Evolutionary conservation across 2,888 invertebrate genomes (phyloP).

Genomic region (Coelopa pilipes): DNA sequence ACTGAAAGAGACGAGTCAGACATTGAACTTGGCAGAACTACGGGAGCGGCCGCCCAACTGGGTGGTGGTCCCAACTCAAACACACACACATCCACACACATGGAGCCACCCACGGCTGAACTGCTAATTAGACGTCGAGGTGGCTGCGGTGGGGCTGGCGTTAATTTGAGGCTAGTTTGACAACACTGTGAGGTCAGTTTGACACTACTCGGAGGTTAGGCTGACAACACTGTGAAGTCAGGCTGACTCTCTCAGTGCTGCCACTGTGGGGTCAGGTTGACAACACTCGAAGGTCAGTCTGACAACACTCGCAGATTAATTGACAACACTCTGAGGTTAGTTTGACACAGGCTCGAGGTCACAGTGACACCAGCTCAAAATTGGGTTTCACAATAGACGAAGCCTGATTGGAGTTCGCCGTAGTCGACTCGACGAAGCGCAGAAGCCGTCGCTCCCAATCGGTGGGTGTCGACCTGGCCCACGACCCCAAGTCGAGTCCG

Average conservation of each 20-base stretch:
- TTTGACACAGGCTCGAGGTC: not conserved
- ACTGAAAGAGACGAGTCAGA: conserved; percentile 27
- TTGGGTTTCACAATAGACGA: too few species aligned
- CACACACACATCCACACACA: too few species aligned
- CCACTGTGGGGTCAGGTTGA: not conserved
- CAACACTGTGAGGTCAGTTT: not conserved
- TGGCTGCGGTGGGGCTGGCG: not conserved
- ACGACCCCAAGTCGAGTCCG: too few species aligned
- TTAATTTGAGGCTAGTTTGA: not conserved
- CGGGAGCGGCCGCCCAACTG: not conserved
- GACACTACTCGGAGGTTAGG: not conserved
- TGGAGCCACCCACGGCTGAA: too few species aligned
- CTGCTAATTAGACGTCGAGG: not conserved
- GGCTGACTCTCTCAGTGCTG: not conserved
- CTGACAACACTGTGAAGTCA: not conserved
- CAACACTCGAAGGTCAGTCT: not conserved
- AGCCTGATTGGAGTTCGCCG: too few species aligned
- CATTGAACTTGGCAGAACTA: conserved; percentile 24
- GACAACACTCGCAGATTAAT: too few species aligned
- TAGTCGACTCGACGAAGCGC: too few species aligned
- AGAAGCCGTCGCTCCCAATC: too few species aligned
- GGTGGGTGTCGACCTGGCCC: too few species aligned
- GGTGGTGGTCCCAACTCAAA: not conserved
- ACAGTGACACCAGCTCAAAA: too few species aligned
- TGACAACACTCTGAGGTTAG: too few species aligned